Evolutionary conservation across 2,113 vertebrate species (phyloP).

Genomic region (Crypturellus undulatus): DNA sequence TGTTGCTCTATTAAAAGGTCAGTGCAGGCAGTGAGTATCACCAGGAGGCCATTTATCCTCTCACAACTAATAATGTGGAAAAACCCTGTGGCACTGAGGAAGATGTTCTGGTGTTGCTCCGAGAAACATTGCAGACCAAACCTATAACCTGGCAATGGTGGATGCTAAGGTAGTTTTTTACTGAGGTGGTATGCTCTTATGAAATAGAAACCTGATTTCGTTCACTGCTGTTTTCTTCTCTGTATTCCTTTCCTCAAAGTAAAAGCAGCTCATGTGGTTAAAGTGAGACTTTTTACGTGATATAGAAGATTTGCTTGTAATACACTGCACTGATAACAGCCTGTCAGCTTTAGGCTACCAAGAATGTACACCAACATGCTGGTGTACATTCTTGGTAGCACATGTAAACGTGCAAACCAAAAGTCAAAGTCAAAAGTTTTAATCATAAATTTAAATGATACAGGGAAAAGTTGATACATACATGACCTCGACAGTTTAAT

Average conservation of each 20-base stretch:
- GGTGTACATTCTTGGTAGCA: not conserved
- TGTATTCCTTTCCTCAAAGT: not conserved
- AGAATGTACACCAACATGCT: too few species aligned
- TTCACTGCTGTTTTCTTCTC: not conserved
- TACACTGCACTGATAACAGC: not conserved
- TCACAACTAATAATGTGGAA: not conserved
- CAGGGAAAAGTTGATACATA: not conserved
- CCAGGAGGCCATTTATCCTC: not conserved
- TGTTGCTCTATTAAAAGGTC: conserved; percentile 6
- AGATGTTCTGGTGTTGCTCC: not conserved
- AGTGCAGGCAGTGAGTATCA: not conserved
- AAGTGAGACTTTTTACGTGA: not conserved
- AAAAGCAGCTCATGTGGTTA: not conserved
- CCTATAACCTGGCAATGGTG: not conserved
- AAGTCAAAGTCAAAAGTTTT: not conserved
- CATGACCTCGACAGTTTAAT: not conserved
- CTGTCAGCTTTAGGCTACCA: not conserved
- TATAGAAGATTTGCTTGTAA: not conserved
- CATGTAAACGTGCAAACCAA: not conserved
- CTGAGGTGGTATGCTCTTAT: not conserved
- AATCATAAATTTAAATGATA: not conserved
- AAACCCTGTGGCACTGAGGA: not conserved
- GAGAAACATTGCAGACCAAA: not conserved
- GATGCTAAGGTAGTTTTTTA: not conserved
- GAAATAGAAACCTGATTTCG: not conserved